phyloP scores from a whole-genome alignment of 1,140 invertebrate species.

The Bursaphelenchus mucronatus region DNA sequence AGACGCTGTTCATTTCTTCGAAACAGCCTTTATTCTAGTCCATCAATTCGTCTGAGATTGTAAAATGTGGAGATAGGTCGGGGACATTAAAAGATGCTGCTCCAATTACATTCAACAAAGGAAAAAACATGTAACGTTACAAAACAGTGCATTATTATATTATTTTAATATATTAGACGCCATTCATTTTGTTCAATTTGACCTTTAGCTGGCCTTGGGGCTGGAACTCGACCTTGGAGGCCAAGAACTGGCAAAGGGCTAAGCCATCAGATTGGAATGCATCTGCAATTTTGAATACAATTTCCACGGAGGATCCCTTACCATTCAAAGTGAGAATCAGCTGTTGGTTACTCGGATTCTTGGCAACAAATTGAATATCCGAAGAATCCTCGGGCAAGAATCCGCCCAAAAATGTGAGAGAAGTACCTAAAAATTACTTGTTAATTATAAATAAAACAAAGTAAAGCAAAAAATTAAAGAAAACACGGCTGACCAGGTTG shows the following conservation, averaged over 20 bases:
- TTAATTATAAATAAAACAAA: not conserved
- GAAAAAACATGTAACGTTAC: too few relatives aligned
- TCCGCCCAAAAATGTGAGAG: constrained; percentile 2
- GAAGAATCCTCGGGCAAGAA: not conserved
- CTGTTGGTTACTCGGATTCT: not conserved
- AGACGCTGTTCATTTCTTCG: too few relatives aligned
- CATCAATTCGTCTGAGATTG: too few relatives aligned
- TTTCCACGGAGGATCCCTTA: not conserved
- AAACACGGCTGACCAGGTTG: not conserved
- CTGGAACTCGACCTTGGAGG: constrained; percentile 6
- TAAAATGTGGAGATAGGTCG: too few relatives aligned
- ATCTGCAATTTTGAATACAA: not conserved
- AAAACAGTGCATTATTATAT: too few relatives aligned
- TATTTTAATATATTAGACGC: too few relatives aligned
- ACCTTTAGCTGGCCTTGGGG: constrained; percentile 4
- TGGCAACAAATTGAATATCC: constrained; percentile 1
- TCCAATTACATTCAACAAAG: too few relatives aligned
- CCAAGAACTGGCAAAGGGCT: constrained; percentile 7
- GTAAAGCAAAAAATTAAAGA: not conserved
- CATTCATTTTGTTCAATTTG: not conserved
- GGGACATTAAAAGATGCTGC: too few relatives aligned
- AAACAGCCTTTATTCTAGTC: too few relatives aligned
- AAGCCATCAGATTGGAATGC: constrained; percentile 1
- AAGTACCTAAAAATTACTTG: not conserved
- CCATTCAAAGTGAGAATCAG: constrained; percentile 1